Evolutionary conservation across 2,888 invertebrate species (phyloP), one percentile per base, ranked within the genome.

Genomic region (Trichopria drosophilae): DNA sequence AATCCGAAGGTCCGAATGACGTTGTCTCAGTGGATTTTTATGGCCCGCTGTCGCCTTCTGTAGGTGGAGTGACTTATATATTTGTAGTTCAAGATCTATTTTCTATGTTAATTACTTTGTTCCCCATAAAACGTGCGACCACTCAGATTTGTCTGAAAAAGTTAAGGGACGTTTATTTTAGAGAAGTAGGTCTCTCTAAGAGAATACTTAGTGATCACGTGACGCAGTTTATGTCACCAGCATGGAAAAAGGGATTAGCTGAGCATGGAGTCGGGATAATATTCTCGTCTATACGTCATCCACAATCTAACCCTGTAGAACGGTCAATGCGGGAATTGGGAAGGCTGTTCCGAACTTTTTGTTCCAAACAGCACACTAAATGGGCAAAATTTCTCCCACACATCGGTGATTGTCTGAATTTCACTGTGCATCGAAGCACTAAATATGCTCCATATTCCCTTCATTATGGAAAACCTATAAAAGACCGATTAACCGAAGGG

Each of bases 231-330:
- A 24, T 10, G 10, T 35, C 35, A 2, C 19, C 35, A 5, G 5
- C 6, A 19, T 35, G 35, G 19, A 3, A 18, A 18, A 18, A 6
- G 6, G n/a, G 18, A 10, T 19, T 35, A 6, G 35, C 12, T 18
- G 16, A 12, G 3, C n/a, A 19, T 7, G 35, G 35, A 3, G 24
- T 24, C 6, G 10, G 24, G 10, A 9, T 10, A 9, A 9, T 24
- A 10, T 24, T 6, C 24, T 24, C 24, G 10, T 24, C 24, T 10
- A 35, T 35, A 2, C 20, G 35, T 4, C 35, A 35, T 18, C 19
- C 35, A 18, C 35, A 35, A 16, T 35, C 35, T 7, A 35, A 35
- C 10, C 35, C 35, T 3, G 35, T 35, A 15, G 35, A 35, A 20
- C 16, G 35, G 4, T 16, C 35, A 18, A 35, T 35, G 19, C 3